Evolutionary conservation across 2,888 invertebrate species (phyloP).

Genomic region (Sinopyrophorus schimmeli): DNA sequence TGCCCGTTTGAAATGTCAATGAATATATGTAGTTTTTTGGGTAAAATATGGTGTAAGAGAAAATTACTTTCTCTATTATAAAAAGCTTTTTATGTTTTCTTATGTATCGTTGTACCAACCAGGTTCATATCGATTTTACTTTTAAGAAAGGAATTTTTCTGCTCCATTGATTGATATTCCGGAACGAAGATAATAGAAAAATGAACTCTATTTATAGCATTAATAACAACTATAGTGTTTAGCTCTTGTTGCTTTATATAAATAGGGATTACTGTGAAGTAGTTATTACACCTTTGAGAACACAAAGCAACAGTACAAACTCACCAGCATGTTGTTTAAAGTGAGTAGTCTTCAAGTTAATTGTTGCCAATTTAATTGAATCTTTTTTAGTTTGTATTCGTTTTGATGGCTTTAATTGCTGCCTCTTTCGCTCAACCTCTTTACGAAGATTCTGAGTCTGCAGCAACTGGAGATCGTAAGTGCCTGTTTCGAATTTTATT

Average conservation of each 20-base stretch:
- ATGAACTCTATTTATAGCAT: slow-evolving; percentile 7
- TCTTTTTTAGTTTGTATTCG: slow-evolving; percentile 20
- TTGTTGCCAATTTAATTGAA: background rate
- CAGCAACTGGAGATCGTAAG: slow-evolving; percentile 42
- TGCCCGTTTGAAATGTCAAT: too few relatives aligned
- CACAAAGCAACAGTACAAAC: too few relatives aligned
- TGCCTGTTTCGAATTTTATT: background rate
- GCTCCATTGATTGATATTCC: slow-evolving; percentile 11
- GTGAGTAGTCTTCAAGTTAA: slow-evolving; percentile 10
- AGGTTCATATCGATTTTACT: slow-evolving; percentile 14
- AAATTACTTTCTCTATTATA: slow-evolving; percentile 32
- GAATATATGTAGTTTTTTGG: too few relatives aligned
- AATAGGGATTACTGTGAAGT: slow-evolving; percentile 2
- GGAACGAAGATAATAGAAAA: slow-evolving; percentile 4
- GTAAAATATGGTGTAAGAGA: too few relatives aligned
- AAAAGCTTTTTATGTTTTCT: slow-evolving; percentile 9
- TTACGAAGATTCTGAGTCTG: slow-evolving; percentile 39
- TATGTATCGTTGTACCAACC: slow-evolving; percentile 12
- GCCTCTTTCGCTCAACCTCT: slow-evolving; percentile 24
- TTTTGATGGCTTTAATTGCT: slow-evolving; percentile 15
- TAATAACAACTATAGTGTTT: slow-evolving; percentile 2
- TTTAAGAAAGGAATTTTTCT: slow-evolving; percentile 27
- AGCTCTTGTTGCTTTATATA: slow-evolving; percentile 12
- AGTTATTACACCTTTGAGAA: slow-evolving; percentile 5
- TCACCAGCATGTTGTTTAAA: slow-evolving; percentile 18